These are phyloP conservation scores for Solenodon paradoxus DNA, from an alignment of 2,113 vertebrate genomes.

Conservation along the genomic window DNA sequence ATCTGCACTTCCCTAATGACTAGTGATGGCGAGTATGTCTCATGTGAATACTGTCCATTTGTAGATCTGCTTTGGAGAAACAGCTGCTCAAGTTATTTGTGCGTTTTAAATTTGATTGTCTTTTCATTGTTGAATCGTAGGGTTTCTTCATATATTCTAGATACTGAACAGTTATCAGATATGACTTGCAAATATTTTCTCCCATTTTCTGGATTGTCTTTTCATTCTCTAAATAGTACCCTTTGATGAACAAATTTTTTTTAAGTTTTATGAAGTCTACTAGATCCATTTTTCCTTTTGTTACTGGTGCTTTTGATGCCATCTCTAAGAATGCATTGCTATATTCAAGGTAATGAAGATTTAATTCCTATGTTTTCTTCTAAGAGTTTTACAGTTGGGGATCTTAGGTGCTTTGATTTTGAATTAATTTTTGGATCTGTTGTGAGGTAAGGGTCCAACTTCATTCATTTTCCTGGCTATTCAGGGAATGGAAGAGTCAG, in stretches of 20 bases:
- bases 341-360: background rate
- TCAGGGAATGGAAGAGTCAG: background rate
- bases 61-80: background rate
- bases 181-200: background rate
- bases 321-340: background rate
- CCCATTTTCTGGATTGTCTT: background rate
- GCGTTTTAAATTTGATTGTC: background rate
- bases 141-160: background rate
- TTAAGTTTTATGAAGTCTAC: background rate
- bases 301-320: background rate
- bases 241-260: background rate
- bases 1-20: background rate
- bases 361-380: background rate
- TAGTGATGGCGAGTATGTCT: background rate
- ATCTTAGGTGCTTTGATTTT: background rate
- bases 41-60: background rate
- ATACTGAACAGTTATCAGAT: background rate
- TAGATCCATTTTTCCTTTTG: background rate
- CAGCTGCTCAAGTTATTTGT: background rate
- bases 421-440: background rate
- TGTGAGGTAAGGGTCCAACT: background rate
- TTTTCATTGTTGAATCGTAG: background rate
- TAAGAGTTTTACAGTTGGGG: background rate
- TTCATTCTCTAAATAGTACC: background rate
- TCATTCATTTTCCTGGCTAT: background rate